A percentile compares a stretch with the other conserved stretches of the same genome.
Conservation (phyloP, 2,797 vertebrate genomes). For the Brachyrhaphis roseni region DNA sequence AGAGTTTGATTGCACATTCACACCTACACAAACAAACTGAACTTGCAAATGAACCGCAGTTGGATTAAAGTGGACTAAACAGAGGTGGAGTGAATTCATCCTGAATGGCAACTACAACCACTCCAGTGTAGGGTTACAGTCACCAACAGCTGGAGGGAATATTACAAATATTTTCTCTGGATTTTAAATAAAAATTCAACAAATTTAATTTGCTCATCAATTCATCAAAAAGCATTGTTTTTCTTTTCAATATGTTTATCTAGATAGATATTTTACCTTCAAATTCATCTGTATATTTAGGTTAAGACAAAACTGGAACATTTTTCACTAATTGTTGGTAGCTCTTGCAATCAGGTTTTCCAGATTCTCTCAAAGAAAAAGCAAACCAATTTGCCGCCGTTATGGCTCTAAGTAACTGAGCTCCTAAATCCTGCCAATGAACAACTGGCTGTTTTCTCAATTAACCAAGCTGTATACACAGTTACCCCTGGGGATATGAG, state of each 20-base stretch:
- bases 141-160: not conserved
- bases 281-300: not conserved
- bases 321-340: not conserved
- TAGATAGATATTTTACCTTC: not conserved
- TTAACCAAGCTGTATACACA: slow-evolving; percentile 50
- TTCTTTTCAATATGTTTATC: not conserved
- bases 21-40: too few relatives aligned
- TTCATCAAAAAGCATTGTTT: not conserved
- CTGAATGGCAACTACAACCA: not conserved
- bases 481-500: slow-evolving; percentile 50
- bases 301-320: not conserved
- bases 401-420: not conserved
- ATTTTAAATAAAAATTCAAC: not conserved
- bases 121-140: not conserved
- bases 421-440: not conserved
- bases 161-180: not conserved
- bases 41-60: too few relatives aligned
- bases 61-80: too few relatives aligned
- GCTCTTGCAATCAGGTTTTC: not conserved
- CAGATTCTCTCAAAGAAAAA: not conserved
- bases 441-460: slow-evolving; percentile 52
- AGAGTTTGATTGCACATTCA: too few relatives aligned
- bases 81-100: too few relatives aligned
- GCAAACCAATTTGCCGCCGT: not conserved
- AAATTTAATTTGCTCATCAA: not conserved